Percentiles rank a stretch among this genome's conserved stretches.
phyloP scores from a whole-genome alignment of 2,113 vertebrate genomes.

The Ascaphus truei region DNA sequence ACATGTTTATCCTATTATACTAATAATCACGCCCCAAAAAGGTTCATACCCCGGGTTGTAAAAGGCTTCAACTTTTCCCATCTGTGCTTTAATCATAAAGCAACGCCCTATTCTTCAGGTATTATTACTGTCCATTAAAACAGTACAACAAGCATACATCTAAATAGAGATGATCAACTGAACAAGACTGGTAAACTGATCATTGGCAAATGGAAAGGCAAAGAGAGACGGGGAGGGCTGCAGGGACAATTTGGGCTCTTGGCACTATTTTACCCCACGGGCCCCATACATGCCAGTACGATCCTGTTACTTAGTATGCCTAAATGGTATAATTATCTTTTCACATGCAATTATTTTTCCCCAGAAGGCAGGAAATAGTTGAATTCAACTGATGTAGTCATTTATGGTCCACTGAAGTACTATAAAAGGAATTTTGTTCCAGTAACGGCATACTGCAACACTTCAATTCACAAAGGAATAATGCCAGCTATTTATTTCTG shows the following conservation, averaged over 20 bases:
- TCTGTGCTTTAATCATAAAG: no score
- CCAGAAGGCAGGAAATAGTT: conserved; percentile 32
- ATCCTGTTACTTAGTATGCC: conserved; percentile 29
- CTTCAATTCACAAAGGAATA: conserved; percentile 37
- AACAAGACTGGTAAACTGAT: neutral
- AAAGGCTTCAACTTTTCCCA: no score
- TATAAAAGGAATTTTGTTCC: conserved; percentile 36
- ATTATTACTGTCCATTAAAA: no score
- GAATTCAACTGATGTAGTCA: conserved; percentile 31
- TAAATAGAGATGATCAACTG: no score
- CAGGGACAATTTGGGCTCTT: neutral
- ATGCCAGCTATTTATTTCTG: conserved; percentile 35
- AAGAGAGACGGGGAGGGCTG: neutral
- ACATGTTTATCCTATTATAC: no score
- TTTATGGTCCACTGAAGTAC: conserved; percentile 35
- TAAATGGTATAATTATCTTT: conserved; percentile 37
- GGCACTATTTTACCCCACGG: conserved; percentile 10
- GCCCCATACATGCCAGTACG: conserved; percentile 19
- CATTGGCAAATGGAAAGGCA: neutral
- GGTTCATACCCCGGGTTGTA: no score
- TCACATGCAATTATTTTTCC: conserved; percentile 36
- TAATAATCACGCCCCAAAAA: no score
- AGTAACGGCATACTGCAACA: conserved; percentile 36
- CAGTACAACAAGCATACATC: no score
- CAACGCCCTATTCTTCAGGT: no score